Percentiles rank a stretch among this genome's conserved stretches.
Evolutionary conservation across 2,888 invertebrate genomes (phyloP).

Genomic region (Dendrolimus houi): DNA sequence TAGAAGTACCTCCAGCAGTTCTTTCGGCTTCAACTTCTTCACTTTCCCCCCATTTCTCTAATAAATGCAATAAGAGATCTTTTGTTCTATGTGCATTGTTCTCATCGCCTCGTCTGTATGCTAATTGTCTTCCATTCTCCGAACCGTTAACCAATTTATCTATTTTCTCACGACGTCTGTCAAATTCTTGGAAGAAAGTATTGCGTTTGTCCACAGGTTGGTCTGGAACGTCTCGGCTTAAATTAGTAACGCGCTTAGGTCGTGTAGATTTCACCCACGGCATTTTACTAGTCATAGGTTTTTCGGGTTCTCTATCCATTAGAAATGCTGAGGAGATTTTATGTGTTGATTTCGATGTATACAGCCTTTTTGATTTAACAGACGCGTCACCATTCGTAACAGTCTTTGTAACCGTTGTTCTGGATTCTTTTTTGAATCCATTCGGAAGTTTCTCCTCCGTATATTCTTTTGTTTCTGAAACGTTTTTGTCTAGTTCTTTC

Average conservation of each 20-base stretch:
- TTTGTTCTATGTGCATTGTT: constrained; percentile 83
- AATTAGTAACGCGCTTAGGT: constrained; percentile 80
- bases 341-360: constrained; percentile 59
- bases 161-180: constrained; percentile 59
- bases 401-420: constrained; percentile 38
- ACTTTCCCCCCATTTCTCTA: constrained; percentile 86
- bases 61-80: constrained; percentile 83
- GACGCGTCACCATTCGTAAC: constrained; percentile 50
- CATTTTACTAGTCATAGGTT: constrained; percentile 68
- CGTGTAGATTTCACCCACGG: constrained; percentile 74
- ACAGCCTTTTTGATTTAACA: constrained; percentile 45
- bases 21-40: constrained; percentile 61
- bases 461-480: constrained; percentile 43
- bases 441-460: constrained; percentile 54
- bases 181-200: constrained; percentile 69
- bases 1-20: constrained; percentile 71
- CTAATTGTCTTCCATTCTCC: constrained; percentile 56
- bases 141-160: constrained; percentile 59
- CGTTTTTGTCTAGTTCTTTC: constrained; percentile 60
- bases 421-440: constrained; percentile 52
- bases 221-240: constrained; percentile 84
- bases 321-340: constrained; percentile 56
- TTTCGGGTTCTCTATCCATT: constrained; percentile 53
- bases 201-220: constrained; percentile 77
- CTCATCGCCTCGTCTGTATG: constrained; percentile 69